Percentiles rank a stretch among this genome's conserved stretches.
Conservation (phyloP, 2,113 vertebrate species). For the Platysternon megacephalum region DNA sequence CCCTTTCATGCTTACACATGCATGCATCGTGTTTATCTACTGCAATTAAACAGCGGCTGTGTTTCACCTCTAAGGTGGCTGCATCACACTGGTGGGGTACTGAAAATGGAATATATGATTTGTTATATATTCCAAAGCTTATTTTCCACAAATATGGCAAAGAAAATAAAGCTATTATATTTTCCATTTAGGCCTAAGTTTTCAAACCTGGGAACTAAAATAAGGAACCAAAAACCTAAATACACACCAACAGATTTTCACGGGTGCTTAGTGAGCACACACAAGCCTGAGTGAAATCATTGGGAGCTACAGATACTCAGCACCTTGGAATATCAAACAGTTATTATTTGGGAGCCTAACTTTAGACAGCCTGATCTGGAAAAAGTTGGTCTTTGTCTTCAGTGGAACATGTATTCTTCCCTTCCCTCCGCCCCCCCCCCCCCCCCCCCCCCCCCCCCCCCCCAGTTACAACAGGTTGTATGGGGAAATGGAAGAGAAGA, state of each 20-base stretch:
- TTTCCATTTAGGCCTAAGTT: not conserved
- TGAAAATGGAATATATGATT: not conserved
- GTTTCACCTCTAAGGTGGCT: fast-evolving
- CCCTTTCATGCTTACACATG: not conserved
- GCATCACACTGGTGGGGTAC: not conserved
- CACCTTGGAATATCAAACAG: not conserved
- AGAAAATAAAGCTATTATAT: not conserved
- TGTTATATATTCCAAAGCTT: not conserved
- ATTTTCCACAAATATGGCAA: not conserved
- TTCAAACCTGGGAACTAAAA: fast-evolving
- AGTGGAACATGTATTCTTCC: not conserved
- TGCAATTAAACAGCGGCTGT: not conserved
- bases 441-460: no score
- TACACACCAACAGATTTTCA: not conserved
- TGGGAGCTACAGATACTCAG: not conserved
- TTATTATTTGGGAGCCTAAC: not conserved
- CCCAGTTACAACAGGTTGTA: slow-evolving; percentile 23
- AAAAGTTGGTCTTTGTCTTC: slow-evolving; percentile 37
- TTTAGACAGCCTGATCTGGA: not conserved
- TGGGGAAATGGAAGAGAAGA: not conserved
- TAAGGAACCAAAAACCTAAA: not conserved
- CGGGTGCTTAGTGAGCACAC: fast-evolving
- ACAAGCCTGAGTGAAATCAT: not conserved
- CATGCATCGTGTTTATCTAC: not conserved
- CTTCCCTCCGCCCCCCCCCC: no score